Evolutionary conservation across 2,888 invertebrate species (phyloP), one percentile per base, ranked within the genome.

Genomic region (Anthophora plumipes): DNA sequence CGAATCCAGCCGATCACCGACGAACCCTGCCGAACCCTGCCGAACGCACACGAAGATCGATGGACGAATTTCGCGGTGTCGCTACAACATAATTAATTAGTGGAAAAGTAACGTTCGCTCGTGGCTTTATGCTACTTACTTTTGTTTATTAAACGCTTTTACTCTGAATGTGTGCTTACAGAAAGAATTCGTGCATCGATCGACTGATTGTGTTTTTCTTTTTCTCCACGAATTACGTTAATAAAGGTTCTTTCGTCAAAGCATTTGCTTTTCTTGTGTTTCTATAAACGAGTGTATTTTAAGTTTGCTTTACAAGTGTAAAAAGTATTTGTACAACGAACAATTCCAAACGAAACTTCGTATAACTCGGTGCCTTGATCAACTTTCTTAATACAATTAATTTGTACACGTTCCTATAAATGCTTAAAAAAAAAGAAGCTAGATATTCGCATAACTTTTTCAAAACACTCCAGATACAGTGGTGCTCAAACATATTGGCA

Each of bases 51-150:
- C 86, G 85, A 85, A 85, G 81, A 73, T 73, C 83, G 68, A 77
- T 86, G 88, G 72, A 78, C 71, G 74, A 66, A 66, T 70, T 77
- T 74, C 78, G 69, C 73, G 73, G 81, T 84, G 79, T 80, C 81
- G 85, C 79, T 73, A 78, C 82, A 81, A 87, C 80, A 87, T 86
- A 86, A 87, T 87, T 87, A 87, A 87, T 87, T 85, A 85, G 55
- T 79, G 77, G 80, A 87, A 85, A 87, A 85, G 79, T 85, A 87
- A 87, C 84, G 85, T 77, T 61, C 78, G 81, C 85, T 85, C 83
- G 80, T 80, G 80, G 75, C 54, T 72, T 64, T 66, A 48, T 67
- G 61, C 66, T n/a, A 20, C 70, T 52, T 54, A 48, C 71, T 67
- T 48, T 60, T 75, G 71, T 80, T 82, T 82, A 81, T 75, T 71